Conservation (phyloP, 1,140 invertebrate genomes). For the Drosophila oshimai region DNA sequence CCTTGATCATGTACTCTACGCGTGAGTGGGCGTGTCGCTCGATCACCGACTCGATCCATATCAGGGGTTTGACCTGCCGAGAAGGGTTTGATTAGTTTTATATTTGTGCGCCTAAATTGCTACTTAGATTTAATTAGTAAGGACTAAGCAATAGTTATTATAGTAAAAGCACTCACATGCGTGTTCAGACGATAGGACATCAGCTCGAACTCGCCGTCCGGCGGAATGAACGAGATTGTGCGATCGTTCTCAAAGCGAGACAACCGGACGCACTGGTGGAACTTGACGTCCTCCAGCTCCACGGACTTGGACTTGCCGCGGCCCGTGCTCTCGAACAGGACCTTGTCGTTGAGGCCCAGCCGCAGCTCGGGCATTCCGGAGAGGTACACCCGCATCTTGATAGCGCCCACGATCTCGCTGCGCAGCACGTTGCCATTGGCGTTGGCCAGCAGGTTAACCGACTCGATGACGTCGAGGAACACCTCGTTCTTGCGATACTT, state of each 20-base stretch:
- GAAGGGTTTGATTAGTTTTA: neutral
- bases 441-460: slow-evolving; percentile 98
- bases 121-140: no score
- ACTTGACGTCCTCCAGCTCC: slow-evolving; percentile 99
- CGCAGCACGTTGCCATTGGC: slow-evolving; percentile 98
- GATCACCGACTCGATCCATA: slow-evolving; percentile 99
- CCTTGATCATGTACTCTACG: slow-evolving; percentile 99
- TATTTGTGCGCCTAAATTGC: no score
- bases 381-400: slow-evolving; percentile 99
- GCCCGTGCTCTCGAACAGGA: slow-evolving; percentile 98
- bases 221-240: slow-evolving; percentile 99
- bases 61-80: slow-evolving; percentile 94
- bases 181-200: slow-evolving; percentile 99
- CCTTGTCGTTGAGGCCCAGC: slow-evolving; percentile 99
- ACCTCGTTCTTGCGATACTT: slow-evolving; percentile 99
- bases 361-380: slow-evolving; percentile 99
- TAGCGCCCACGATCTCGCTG: slow-evolving; percentile 99
- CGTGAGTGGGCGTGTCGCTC: slow-evolving; percentile 99
- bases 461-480: slow-evolving; percentile 99
- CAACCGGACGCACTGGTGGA: slow-evolving; percentile 99
- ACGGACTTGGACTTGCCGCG: slow-evolving; percentile 99
- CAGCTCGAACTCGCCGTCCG: slow-evolving; percentile 99
- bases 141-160: no score
- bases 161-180: slow-evolving; percentile 90
- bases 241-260: slow-evolving; percentile 99